Conservation (phyloP, 2,797 vertebrate genomes). For the Centroberyx gerrardi region DNA sequence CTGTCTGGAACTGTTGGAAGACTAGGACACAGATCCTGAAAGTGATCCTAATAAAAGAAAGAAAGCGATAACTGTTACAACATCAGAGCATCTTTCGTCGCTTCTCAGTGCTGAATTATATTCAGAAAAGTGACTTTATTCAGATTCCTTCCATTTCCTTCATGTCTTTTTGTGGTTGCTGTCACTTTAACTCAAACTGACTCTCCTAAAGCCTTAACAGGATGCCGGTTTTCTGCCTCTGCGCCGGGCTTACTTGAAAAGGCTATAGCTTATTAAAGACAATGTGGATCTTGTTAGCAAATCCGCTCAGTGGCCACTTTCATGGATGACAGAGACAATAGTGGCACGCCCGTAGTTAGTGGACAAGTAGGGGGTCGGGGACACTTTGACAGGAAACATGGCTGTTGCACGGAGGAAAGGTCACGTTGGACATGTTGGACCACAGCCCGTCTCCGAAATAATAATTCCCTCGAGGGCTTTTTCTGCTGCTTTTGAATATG, state of each 20-base stretch:
- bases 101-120: background rate
- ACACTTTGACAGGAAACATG: background rate
- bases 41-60: no score
- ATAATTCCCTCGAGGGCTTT: background rate
- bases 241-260: conserved; percentile 4
- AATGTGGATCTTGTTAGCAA: conserved; percentile 46
- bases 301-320: background rate
- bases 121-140: background rate
- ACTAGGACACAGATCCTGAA: no score
- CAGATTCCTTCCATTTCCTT: conserved; percentile 3
- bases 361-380: conserved; percentile 15
- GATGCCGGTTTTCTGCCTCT: conserved; percentile 17
- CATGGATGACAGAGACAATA: background rate
- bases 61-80: no score
- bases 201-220: conserved; percentile 3
- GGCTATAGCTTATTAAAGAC: conserved; percentile 38
- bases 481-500: background rate
- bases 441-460: no score
- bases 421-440: background rate
- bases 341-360: conserved; percentile 11
- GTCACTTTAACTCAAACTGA: conserved; percentile 20
- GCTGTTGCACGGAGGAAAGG: background rate
- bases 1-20: no score
- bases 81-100: background rate
- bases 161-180: background rate